phyloP scores from a whole-genome alignment of 2,113 vertebrate genomes.

The Ammodytes dubius region DNA sequence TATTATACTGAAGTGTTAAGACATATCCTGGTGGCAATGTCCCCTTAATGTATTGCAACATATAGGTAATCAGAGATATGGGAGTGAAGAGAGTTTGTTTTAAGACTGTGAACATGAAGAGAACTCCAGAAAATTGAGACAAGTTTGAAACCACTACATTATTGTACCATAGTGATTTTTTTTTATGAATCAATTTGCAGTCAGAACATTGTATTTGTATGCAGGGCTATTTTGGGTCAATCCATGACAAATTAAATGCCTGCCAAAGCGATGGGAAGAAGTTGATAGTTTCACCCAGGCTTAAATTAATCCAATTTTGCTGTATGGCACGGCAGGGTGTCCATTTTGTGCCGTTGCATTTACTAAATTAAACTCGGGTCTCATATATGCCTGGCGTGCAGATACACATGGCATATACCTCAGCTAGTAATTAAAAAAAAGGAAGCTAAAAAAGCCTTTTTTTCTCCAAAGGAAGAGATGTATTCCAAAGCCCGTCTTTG shows the following conservation, averaged over 20 bases:
- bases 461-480: slow-evolving; percentile 23
- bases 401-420: slow-evolving; percentile 4
- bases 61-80: not conserved
- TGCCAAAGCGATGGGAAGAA: slow-evolving; percentile 12
- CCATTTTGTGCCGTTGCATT: slow-evolving; percentile 15
- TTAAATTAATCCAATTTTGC: slow-evolving; percentile 25
- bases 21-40: not conserved
- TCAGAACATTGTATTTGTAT: slow-evolving; percentile 14
- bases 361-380: slow-evolving; percentile 9
- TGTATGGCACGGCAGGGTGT: not conserved
- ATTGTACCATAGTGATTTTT: not conserved
- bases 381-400: not conserved
- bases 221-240: not conserved
- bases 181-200: not conserved
- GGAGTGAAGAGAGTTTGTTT: not conserved
- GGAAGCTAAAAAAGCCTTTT: not conserved
- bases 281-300: slow-evolving; percentile 5
- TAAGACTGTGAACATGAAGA: not conserved
- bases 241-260: slow-evolving; percentile 18
- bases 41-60: not conserved
- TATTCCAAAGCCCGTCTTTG: not conserved
- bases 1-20: not conserved
- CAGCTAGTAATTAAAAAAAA: not conserved
- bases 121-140: not conserved
- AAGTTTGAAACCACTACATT: not conserved